Percentiles rank a stretch among this genome's conserved stretches.
Conservation (phyloP, 1,140 invertebrate genomes). For the Sycophaga agraensis region DNA sequence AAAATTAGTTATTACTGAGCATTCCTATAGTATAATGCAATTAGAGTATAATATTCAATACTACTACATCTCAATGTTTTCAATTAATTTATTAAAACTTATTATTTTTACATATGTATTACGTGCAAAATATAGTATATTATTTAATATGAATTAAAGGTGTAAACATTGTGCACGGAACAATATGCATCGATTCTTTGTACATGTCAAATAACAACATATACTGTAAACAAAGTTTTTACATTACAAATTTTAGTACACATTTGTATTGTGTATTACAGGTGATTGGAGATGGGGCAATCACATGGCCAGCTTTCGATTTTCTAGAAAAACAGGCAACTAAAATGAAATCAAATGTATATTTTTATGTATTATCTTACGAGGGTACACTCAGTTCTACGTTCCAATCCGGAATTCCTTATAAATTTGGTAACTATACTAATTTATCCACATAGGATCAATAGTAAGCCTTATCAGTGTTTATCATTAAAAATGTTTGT, state of each 20-base stretch:
- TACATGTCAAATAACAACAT: too few species aligned
- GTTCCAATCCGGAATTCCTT: slow-evolving; percentile 18
- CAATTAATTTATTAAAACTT: too few species aligned
- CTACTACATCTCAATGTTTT: too few species aligned
- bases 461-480: too few species aligned
- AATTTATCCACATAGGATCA: too few species aligned
- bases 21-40: too few species aligned
- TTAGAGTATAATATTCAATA: too few species aligned
- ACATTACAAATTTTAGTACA: not conserved
- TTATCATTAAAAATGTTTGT: slow-evolving; percentile 3
- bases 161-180: too few species aligned
- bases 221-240: too few species aligned
- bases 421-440: slow-evolving; percentile 40
- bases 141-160: too few species aligned
- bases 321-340: slow-evolving; percentile 28
- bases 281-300: slow-evolving; percentile 31
- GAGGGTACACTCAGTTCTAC: slow-evolving; percentile 40
- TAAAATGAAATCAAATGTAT: slow-evolving; percentile 39
- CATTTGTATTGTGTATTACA: slow-evolving; percentile 25
- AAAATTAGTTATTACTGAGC: too few species aligned
- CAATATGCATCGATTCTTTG: too few species aligned
- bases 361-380: slow-evolving; percentile 44
- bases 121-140: not conserved
- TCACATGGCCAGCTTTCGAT: slow-evolving; percentile 37
- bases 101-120: not conserved